Evolutionary conservation across 2,888 invertebrate species (phyloP), one percentile per base, ranked within the genome.

Genomic region (Spisula solida): DNA sequence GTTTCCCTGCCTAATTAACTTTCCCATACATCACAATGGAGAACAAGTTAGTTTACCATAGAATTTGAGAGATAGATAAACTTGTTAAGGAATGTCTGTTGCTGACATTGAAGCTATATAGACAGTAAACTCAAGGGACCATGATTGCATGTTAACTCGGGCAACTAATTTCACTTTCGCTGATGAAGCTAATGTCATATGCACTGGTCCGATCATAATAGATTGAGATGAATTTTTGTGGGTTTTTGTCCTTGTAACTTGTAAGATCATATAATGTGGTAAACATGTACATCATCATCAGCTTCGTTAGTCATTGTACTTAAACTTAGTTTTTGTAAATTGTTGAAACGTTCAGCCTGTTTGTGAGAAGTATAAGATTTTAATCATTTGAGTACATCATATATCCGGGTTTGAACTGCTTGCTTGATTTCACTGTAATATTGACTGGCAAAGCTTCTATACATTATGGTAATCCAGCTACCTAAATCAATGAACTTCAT

Each of bases 121-220:
- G 60, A 25, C 25, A 8, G 25, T 6, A 0, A n/a, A n/a, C 60
- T 66, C 60, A 25, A n/a, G 60, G 60, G 60, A 66, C 20, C 60
- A 66, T 66, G 60, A 8, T 66, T 66, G 60, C 60, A 66, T 66
- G 60, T 66, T 66, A 66, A 10, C 25, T 66, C 25, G 25, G 25
- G 25, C 25, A 66, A 25, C n/a, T 12, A 66, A 66, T 25, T 10
- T 66, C n/a, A n/a, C n/a, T 25, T 25, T 66, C 60, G 10, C 60
- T 66, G 60, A 66, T 66, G 60, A 66, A 66, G 25, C 60, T 25
- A n/a, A n/a, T 66, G 60, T 66, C 60, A 25, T 66, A 25, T 66
- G 10, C 60, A 66, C n/a, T 25, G 25, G 60, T 66, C 5, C n/a
- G 60, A n/a, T 25, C 25, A 25, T 25, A 66, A 66, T 66, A 25